phyloP scores from a whole-genome alignment of 1,140 invertebrate genomes.

The Oncopeltus fasciatus region DNA sequence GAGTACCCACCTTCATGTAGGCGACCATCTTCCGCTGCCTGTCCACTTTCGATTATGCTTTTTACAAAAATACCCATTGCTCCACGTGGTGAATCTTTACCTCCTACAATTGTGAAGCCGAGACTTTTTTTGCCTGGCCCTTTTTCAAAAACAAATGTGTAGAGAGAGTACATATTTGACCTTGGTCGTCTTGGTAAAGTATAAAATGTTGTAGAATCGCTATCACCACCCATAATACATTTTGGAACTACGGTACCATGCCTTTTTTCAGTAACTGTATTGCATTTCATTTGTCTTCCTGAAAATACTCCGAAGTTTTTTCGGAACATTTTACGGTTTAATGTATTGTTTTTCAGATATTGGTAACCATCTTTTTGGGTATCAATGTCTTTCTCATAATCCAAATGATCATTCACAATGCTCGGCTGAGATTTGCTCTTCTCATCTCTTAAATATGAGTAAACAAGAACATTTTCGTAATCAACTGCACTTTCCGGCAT shows the following conservation, averaged over 20 bases:
- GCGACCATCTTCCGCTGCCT: conserved; percentile 70
- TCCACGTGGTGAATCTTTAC: conserved; percentile 73
- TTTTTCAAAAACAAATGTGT: conserved; percentile 66
- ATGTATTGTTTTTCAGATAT: not conserved
- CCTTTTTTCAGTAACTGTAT: conserved; percentile 26
- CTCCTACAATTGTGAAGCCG: conserved; percentile 85
- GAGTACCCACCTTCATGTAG: conserved; percentile 62
- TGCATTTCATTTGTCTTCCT: conserved; percentile 17
- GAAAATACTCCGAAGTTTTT: conserved; percentile 13
- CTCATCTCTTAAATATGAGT: conserved; percentile 9
- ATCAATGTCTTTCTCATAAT: not conserved
- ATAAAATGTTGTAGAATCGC: not conserved
- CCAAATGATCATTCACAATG: not conserved
- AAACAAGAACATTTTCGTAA: conserved; percentile 34
- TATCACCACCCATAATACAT: conserved; percentile 25
- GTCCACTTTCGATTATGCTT: conserved; percentile 72
- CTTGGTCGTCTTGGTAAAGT: conserved; percentile 38
- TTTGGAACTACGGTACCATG: conserved; percentile 17
- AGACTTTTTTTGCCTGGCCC: conserved; percentile 70
- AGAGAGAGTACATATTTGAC: conserved; percentile 48
- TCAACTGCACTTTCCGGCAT: conserved; percentile 52
- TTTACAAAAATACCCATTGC: conserved; percentile 79
- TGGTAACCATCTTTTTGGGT: not conserved
- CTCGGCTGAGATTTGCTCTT: not conserved
- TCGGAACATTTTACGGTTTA: not conserved